A percentile compares a stretch with the other conserved stretches of the same genome.
Evolutionary conservation across 2,113 vertebrate species (phyloP).

Genomic region (Lophius piscatorius): DNA sequence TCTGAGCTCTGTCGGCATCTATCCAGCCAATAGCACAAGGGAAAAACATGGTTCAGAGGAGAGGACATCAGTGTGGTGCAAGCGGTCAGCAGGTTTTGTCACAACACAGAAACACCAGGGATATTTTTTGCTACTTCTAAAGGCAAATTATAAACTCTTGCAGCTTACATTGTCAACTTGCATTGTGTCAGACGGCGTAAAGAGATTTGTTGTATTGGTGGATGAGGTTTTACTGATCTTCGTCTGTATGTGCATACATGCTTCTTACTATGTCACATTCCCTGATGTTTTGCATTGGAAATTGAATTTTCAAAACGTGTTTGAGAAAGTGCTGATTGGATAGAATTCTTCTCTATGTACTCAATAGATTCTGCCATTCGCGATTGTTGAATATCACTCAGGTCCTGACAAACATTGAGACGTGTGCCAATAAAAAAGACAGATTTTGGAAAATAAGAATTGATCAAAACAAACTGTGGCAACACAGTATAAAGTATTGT

Average conservation of each 20-base stretch:
- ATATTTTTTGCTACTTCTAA: constrained; percentile 67
- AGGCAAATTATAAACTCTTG: constrained; percentile 82
- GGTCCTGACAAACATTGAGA: constrained; percentile 71
- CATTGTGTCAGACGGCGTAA: constrained; percentile 85
- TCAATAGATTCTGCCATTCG: constrained; percentile 98
- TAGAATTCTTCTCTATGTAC: constrained; percentile 60
- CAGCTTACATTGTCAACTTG: constrained; percentile 98
- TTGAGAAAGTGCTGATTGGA: constrained; percentile 40
- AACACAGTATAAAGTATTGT: constrained; percentile 18
- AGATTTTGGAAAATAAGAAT: constrained; percentile 45
- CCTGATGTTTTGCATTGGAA: constrained; percentile 30
- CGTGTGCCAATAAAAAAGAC: constrained; percentile 74
- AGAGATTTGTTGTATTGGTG: constrained; percentile 67
- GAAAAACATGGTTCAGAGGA: constrained; percentile 85
- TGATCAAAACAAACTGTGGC: constrained; percentile 18
- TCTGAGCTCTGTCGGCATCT: constrained; percentile 99
- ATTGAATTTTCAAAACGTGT: constrained; percentile 24
- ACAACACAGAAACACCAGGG: constrained; percentile 67
- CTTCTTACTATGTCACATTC: constrained; percentile 46
- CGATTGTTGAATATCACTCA: constrained; percentile 79
- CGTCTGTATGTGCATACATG: constrained; percentile 75
- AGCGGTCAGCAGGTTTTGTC: constrained; percentile 45
- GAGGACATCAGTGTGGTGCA: constrained; percentile 66
- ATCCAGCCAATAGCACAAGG: constrained; percentile 91
- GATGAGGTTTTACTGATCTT: constrained; percentile 64